Evolutionary conservation across 2,888 invertebrate genomes (phyloP), one percentile per base, ranked within the genome.

Genomic region (Brenthis hecate): DNA sequence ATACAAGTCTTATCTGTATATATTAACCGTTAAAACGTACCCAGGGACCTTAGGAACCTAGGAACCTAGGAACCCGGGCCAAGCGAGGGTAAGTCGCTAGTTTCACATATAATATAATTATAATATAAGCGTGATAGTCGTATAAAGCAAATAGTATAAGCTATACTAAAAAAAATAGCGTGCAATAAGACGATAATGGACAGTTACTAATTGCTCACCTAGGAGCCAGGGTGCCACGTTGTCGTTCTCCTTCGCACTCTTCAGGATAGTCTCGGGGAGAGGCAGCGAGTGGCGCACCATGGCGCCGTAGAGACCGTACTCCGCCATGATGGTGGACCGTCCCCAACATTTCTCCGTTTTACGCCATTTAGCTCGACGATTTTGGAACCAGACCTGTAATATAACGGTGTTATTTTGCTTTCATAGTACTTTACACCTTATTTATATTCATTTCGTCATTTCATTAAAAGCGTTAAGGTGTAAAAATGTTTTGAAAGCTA

Each of bases 281-380:
- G 99, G 99, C 75, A 99, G 94, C 60, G 99, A 99, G 92, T 99
- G 99, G 74, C 99, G 95, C 76, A 99, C 99, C 99, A 99, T 99
- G 77, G 99, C 99, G 0, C 99, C 99, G 90, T 99, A 99, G 63
- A 99, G 94, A 3, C 99, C 99, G 86, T 99, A 99, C 92, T 99
- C 99, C 75, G 99, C 99, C 99, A 99, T 99, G 85, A 99, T 99
- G 79, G 99, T 99, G 85, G 98, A 98, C 80, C 98, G 95, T 60
- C 99, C 99, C 99, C 99, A 99, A 79, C 99, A 99, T 87, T 99
- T 99, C 93, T 99, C 99, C 66, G 99, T 99, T 91, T 99, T 99
- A 73, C 99, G 96, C 99, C 99, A 99, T 87, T 99, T 99, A 81
- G 99, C 99, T 56, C 99, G 95, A 36, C 99, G 95, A 92, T 99